Conservation (phyloP, 1,140 invertebrate genomes). For the Drosophila asahinai region DNA sequence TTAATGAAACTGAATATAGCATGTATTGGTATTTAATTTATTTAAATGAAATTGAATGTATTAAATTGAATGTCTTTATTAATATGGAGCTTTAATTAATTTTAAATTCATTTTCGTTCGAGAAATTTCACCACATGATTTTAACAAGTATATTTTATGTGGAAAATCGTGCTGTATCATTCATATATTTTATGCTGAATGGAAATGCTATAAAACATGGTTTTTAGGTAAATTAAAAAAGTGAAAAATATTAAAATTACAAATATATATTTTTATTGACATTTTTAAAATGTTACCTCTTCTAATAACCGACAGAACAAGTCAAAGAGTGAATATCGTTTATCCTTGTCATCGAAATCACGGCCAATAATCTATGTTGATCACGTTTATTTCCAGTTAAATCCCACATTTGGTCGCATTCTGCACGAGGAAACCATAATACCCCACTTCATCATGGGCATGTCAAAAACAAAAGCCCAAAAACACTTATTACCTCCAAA, state of each 20-base stretch:
- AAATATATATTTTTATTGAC: neutral
- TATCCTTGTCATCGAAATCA: constrained; percentile 24
- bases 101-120: no score
- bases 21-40: no score
- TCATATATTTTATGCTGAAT: neutral
- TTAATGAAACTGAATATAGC: no score
- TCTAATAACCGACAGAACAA: neutral
- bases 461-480: constrained; percentile 47
- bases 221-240: neutral
- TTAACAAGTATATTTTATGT: no score
- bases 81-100: no score
- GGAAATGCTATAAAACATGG: neutral
- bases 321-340: no score
- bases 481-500: constrained; percentile 65
- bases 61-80: no score
- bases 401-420: constrained; percentile 34
- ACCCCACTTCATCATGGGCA: constrained; percentile 49
- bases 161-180: neutral
- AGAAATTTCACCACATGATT: no score
- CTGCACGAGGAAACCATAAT: constrained; percentile 35
- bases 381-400: constrained; percentile 39
- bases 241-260: neutral
- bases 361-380: constrained; percentile 37
- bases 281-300: neutral
- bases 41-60: no score